Evolutionary conservation across 2,888 invertebrate genomes (phyloP), one percentile per base, ranked within the genome.

Genomic region (Ennomos erosarius): DNA sequence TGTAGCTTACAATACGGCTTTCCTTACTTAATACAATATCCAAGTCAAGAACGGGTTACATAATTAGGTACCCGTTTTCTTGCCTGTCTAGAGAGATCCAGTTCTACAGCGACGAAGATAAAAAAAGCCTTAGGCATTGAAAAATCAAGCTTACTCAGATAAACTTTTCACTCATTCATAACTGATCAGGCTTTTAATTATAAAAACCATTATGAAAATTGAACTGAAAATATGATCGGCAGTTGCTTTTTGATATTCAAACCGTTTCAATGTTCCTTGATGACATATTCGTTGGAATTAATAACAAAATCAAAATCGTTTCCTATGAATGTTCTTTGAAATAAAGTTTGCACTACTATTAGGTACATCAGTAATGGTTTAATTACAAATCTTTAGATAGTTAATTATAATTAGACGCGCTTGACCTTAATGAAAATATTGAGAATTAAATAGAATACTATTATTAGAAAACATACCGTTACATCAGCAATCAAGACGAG

Each of bases 401-500:
- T 4, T 26, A 26, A 2, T 2, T 3, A 6, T 26, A 26, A 26
- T 0, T 26, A 26, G 26, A 26, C 4, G 26, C 26, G 26, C 26
- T 26, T 6, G 6, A 26, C 26, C 26, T 26, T 6, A 26, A 26
- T 26, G 3, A 26, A 6, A 6, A 26, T 5, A 26, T 6, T 26
- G 26, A 26, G 1, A 26, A 26, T 26, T 26, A 26, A 26, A 26
- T 65, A 62, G 64, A 62, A 61, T 50, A 64, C 63, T 65, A 51
- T 65, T 78, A 71, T 71, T 73, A 76, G 65, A 79, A 76, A 53
- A 53, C 34, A 12, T 1, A 33, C 8, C 13, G 8, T 44, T n/a
- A 37, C 37, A 37, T 58, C 67, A 40, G 65, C 72, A 71, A 77
- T 78, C 65, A 73, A 67, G 65, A 55, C 62, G 52, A 69, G 69